A percentile compares a stretch with the other conserved stretches of the same genome.
These are phyloP conservation scores for Sciaenops ocellatus DNA, from an alignment of 2,797 vertebrate genomes.

Conservation along the genomic window DNA sequence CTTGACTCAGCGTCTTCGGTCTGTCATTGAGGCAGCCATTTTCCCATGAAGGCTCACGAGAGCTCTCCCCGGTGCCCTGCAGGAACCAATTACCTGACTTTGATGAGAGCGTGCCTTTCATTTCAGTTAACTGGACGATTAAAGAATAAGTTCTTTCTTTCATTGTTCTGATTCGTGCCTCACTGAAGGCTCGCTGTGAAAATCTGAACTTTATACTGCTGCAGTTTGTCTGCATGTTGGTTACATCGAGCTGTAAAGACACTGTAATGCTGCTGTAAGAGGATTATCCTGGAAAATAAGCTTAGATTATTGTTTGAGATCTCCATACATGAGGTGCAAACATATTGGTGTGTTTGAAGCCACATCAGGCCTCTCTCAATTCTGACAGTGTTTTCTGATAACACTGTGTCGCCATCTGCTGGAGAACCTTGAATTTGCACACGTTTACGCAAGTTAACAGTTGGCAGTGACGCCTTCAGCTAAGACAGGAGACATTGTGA, in stretches of 20 bases:
- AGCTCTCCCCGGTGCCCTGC: conserved; percentile 38
- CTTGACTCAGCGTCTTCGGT: conserved; percentile 74
- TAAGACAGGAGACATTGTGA: neutral
- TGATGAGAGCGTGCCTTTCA: conserved; percentile 53
- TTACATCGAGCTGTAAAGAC: neutral
- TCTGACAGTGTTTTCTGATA: neutral
- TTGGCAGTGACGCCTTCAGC: neutral
- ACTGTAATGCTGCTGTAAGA: neutral
- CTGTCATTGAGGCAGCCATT: conserved; percentile 79
- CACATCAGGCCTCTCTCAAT: conserved; percentile 27
- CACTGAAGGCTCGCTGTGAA: neutral
- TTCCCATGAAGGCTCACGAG: conserved; percentile 66
- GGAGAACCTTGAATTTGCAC: conserved; percentile 28
- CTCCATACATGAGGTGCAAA: neutral
- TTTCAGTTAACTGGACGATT: conserved; percentile 41
- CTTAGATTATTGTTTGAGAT: neutral
- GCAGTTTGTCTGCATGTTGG: neutral
- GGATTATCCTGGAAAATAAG: neutral
- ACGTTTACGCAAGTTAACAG: neutral
- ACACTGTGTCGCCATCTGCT: conserved; percentile 74
- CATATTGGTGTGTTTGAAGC: conserved; percentile 4
- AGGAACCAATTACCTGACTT: conserved; percentile 68
- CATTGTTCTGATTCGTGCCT: conserved; percentile 21
- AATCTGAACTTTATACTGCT: neutral
- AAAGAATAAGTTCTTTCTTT: conserved; percentile 29